Conservation (phyloP, 2,888 invertebrate genomes). For the Trichopoda pennipes region DNA sequence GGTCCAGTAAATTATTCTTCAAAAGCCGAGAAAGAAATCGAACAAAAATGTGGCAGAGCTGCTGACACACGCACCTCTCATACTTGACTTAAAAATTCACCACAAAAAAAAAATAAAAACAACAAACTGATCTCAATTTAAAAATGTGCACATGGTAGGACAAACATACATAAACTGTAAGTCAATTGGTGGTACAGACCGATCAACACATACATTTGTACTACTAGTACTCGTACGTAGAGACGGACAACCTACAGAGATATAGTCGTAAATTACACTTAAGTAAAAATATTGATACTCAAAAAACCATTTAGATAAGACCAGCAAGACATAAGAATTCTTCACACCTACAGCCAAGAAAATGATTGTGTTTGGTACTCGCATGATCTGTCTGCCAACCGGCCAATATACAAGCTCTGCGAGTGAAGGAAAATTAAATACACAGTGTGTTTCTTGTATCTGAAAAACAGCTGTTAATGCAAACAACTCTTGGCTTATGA, state of each 20-base stretch:
- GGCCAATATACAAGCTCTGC: constrained; percentile 21
- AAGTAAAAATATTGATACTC: constrained; percentile 80
- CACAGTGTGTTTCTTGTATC: constrained; percentile 2
- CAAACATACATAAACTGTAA: constrained; percentile 17
- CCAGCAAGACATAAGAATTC: constrained; percentile 75
- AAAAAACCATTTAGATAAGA: constrained; percentile 79
- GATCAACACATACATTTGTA: constrained; percentile 8
- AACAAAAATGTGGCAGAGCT: constrained; percentile 32
- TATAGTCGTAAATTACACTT: constrained; percentile 74
- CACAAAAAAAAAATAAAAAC: constrained; percentile 4
- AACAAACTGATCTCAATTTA: constrained; percentile 55
- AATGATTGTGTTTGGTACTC: constrained; percentile 49
- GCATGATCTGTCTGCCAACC: constrained; percentile 44
- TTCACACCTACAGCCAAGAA: constrained; percentile 74
- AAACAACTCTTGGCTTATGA: constrained; percentile 42
- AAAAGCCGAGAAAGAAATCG: constrained; percentile 32
- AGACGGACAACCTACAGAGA: constrained; percentile 64
- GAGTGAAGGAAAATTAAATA: constrained; percentile 33
- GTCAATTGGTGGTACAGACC: background rate
- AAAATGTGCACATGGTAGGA: constrained; percentile 45
- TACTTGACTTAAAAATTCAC: constrained; percentile 17
- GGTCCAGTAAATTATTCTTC: constrained; percentile 61
- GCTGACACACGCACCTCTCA: constrained; percentile 50
- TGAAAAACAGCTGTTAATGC: constrained; percentile 64
- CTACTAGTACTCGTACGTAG: background rate